A percentile compares a stretch with the other conserved stretches of the same genome.
These are phyloP conservation scores for Megalurothrips usitatus DNA, from an alignment of 2,888 invertebrate genomes.

Conservation along the genomic window DNA sequence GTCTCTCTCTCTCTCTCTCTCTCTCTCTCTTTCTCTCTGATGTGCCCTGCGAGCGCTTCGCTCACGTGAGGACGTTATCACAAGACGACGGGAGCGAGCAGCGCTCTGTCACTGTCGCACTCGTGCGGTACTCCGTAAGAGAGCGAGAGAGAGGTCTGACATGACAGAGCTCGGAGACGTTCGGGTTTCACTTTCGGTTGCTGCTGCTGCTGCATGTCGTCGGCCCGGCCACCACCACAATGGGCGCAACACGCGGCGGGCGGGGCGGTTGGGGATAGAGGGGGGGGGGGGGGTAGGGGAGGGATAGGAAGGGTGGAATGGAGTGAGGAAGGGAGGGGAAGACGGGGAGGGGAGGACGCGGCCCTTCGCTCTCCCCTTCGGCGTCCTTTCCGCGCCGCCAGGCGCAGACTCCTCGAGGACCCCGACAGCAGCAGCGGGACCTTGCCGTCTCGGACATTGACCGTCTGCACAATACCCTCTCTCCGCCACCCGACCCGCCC, in stretches of 20 bases:
- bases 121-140: too few species aligned
- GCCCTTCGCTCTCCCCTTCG: neutral
- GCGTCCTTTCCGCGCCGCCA: neutral
- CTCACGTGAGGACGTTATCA: too few species aligned
- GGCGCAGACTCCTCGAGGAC: neutral
- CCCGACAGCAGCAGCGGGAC: neutral
- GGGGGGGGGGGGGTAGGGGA: neutral
- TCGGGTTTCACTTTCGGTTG: too few species aligned
- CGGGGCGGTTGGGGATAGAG: neutral
- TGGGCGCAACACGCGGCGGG: neutral
- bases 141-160: too few species aligned
- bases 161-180: too few species aligned
- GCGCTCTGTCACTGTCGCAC: too few species aligned
- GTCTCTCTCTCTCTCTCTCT: neutral
- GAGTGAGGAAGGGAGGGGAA: neutral
- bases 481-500: neutral
- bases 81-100: too few species aligned
- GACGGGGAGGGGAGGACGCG: neutral
- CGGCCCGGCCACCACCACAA: neutral
- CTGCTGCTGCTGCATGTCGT: too few species aligned
- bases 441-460: neutral
- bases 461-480: slow-evolving; percentile 6
- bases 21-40: neutral
- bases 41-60: too few species aligned
- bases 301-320: neutral